Base-by-base conservation (phyloP, 2,888 invertebrate species). In the Holacanthella duospinosa region DNA sequence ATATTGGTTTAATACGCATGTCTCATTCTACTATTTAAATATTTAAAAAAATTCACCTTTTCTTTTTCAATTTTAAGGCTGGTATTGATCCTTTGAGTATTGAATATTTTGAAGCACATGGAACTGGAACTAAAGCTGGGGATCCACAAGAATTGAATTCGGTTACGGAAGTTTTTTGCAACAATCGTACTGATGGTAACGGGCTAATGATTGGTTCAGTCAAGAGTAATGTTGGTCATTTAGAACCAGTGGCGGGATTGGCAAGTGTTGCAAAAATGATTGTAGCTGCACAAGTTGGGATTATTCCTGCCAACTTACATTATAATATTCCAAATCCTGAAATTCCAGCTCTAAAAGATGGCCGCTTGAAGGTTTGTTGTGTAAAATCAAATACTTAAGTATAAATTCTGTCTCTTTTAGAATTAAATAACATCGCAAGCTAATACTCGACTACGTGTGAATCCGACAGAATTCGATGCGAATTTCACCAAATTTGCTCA, bases 151-250 rank as follows among this genome's bases (percentile, higher is more conserved):
- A 96, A 78, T 80, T 92, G 62, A 81, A 85, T 70, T 88, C 91
- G 0, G 84, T 96, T 59, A 87, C 89, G 58, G 85, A 86, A 71
- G 83, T 89, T 36, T 85, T 93, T 76, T 88, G 88, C 74, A 81
- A 82, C 2, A 84, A 84, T 26, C 82, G 93, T n/a, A 83, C 81
- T 0, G 24, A 16, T 4, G 25, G 9, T n/a, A 78, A 79, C 29
- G 93, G 95, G 4, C 81, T 99, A 56, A 78, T 94, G 53, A 85
- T 97, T 74, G 96, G 97, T 25, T 95, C 96, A 0, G 90, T 95
- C 0, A 97, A 97, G 78, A 94, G 93, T 0, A 95, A 94, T 77
- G 82, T 94, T 76, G 96, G 96, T 0, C 96, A 96, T 77, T 84
- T 89, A 0, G 96, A 96, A 75, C 88, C 93, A 0, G 84, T 85